These are phyloP conservation scores for Nomada flava DNA, from an alignment of 2,888 invertebrate genomes.

Conservation along the genomic window DNA sequence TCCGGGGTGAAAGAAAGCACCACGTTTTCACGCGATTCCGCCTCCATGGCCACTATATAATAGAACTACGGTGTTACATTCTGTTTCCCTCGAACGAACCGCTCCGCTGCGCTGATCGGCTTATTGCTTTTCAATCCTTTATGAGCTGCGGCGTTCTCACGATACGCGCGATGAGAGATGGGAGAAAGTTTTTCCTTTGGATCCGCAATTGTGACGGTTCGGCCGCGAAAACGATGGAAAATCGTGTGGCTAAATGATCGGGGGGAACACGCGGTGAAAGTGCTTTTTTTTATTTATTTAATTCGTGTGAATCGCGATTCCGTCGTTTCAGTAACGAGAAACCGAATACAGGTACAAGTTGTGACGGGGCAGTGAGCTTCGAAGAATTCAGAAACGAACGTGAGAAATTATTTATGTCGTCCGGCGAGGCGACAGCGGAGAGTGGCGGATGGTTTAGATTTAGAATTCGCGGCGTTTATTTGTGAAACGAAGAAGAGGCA, in stretches of 20 bases:
- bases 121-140: constrained; percentile 17
- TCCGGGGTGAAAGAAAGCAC: constrained; percentile 35
- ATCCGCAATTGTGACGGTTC: neutral
- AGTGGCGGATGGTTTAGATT: too few relatives aligned
- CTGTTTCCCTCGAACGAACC: neutral
- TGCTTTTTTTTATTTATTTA: neutral
- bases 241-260: neutral
- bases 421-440: neutral
- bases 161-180: neutral
- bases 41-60: constrained; percentile 30
- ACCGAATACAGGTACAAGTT: neutral
- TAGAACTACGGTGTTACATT: constrained; percentile 24
- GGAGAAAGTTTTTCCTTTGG: neutral
- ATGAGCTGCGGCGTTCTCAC: constrained; percentile 16
- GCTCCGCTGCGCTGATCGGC: neutral
- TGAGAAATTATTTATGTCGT: neutral
- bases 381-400: neutral
- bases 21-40: constrained; percentile 58
- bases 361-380: neutral
- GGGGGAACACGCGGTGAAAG: neutral
- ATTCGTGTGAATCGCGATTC: neutral
- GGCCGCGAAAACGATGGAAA: neutral
- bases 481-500: neutral
- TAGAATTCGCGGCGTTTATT: neutral
- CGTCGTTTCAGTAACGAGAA: neutral